These are phyloP conservation scores for Neocrepidodera transversa DNA, from an alignment of 2,888 invertebrate species.

Conservation along the genomic window DNA sequence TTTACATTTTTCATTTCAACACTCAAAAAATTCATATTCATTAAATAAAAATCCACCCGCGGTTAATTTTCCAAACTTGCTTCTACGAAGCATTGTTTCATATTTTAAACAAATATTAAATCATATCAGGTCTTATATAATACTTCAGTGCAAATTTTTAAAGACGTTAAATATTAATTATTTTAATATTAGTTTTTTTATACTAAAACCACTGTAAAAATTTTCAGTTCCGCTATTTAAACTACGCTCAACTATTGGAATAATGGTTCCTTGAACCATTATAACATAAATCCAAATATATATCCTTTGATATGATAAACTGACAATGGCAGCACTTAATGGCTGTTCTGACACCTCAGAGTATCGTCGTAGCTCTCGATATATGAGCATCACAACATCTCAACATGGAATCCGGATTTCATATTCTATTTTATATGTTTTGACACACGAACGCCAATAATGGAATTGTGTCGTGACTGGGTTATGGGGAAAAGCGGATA, in stretches of 20 bases:
- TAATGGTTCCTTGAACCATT: not conserved
- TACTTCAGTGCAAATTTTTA: too few species aligned
- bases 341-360: constrained; percentile 28
- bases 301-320: constrained; percentile 24
- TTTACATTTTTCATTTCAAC: too few species aligned
- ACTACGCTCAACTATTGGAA: not conserved
- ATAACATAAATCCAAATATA: constrained; percentile 14
- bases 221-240: not conserved
- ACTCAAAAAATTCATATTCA: too few species aligned
- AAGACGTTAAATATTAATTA: too few species aligned
- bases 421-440: constrained; percentile 24
- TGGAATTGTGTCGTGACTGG: constrained; percentile 26
- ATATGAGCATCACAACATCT: constrained; percentile 19
- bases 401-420: constrained; percentile 25
- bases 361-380: constrained; percentile 12
- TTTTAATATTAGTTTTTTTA: too few species aligned
- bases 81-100: too few species aligned
- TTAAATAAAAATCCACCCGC: too few species aligned
- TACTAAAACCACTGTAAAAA: not conserved
- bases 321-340: constrained; percentile 20
- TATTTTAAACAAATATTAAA: too few species aligned
- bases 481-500: not conserved
- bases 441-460: constrained; percentile 25
- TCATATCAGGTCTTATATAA: too few species aligned
- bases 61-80: too few species aligned